Evolutionary conservation across 2,113 vertebrate species (phyloP).

Genomic region (Gavia stellata): DNA sequence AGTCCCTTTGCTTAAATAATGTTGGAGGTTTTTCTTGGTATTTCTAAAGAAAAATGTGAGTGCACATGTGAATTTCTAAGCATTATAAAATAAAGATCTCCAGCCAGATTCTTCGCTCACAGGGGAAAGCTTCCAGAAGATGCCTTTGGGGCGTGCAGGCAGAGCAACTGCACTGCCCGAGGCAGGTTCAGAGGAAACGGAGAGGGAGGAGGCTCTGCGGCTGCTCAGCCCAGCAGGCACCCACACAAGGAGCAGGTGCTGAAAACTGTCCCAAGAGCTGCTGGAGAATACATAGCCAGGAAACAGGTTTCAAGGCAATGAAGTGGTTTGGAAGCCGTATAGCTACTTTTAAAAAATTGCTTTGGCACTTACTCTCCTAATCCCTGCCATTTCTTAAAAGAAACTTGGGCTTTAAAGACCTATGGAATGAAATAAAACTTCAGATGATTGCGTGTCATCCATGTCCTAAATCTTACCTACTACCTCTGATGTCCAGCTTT

Average conservation of each 20-base stretch:
- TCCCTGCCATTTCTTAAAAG: neutral
- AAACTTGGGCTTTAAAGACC: neutral
- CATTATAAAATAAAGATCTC: neutral
- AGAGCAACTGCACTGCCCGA: neutral
- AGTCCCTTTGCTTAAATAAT: neutral
- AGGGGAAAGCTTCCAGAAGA: neutral
- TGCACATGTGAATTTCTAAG: neutral
- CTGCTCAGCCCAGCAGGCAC: neutral
- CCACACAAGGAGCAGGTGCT: neutral
- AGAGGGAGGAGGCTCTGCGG: neutral
- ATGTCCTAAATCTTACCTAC: neutral
- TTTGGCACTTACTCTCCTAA: neutral
- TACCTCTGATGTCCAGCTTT: neutral
- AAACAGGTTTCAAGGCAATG: neutral
- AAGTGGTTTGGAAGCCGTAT: neutral
- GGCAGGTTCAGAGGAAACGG: neutral
- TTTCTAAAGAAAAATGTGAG: neutral
- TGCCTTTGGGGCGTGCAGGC: neutral
- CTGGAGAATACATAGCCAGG: neutral
- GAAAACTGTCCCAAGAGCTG: neutral
- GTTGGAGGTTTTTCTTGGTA: neutral
- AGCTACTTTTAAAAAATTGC: neutral
- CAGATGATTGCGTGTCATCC: neutral
- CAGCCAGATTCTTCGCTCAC: neutral
- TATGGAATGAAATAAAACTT: neutral